Evolutionary conservation across 1,140 invertebrate species (phyloP), one percentile per base, ranked within the genome.

Genomic region (Episyrphus balteatus): DNA sequence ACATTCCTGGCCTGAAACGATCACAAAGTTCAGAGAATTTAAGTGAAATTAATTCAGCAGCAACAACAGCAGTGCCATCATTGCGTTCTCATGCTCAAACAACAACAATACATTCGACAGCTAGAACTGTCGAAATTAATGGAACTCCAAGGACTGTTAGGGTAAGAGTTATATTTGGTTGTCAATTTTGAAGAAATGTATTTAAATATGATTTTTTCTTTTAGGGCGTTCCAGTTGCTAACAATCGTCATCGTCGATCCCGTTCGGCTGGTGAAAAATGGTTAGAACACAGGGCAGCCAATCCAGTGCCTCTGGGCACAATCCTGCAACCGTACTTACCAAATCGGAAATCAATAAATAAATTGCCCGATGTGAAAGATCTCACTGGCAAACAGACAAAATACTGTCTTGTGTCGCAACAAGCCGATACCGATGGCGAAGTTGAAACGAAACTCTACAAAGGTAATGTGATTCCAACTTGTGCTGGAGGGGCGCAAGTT

Each of bases 391-490:
- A 85, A 51, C 82, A 82, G 26, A 84, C 81, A 1, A 92, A 92
- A 65, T 98, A 98, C 66, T 86, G 89, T 51, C 72, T 98, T 1
- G 83, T 93, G 19, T 84, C 90, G 1, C 93, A 98, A 70, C 84
- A 92, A 54, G 82, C 86, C 36, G 91, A 96, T 64, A 83, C 84
- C 0, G 83, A 87, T 57, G 95, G 93, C 0, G 89, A 94, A 64
- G 68, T 98, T 2, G 88, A 93, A 70, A 98, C 93, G 0, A 88
- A 88, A 57, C 59, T 97, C 34, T 90, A 89, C 57, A 99, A 98
- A 80, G 92, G 83, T 38, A 88, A 97, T 68, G 85, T 98, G 26
- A 75, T 96, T 13, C 90, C 89, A 11, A 97, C 94, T 1, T 82
- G 82, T 49, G 86, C 86, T 13, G 94, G 95, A 9, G 95, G 95